Base-by-base conservation (phyloP, 2,113 vertebrate genomes). In the Scophthalmus maximus region DNA sequence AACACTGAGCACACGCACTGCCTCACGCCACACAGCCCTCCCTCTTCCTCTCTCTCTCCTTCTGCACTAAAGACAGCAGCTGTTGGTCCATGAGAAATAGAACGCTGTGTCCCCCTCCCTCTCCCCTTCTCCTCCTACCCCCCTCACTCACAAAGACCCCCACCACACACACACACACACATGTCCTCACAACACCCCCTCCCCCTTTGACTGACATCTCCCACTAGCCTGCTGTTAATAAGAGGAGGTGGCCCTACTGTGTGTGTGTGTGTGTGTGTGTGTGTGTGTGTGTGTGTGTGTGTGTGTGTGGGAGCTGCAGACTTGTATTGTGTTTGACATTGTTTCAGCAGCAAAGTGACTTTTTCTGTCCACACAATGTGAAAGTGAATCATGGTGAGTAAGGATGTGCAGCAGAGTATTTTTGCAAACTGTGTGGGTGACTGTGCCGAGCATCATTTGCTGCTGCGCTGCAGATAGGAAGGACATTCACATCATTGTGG, bases 21-120 rank as follows among this genome's bases (percentile, higher is more conserved):
- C 90, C 89, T 92, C 87, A 83, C 73, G 83, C 91, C 88, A 88
- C 80, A 65, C 89, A 88, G 81, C 90, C 89, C 90, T 87, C 88
- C 80, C 89, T 86, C 90, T 57, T 76, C 82, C 74, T 78, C 78
- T 77, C 76, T 86, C 76, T 64, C 69, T 71, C 80, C 86, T 82
- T 84, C 89, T 85, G 83, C 85, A 87, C 90, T 92, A 80, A 91
- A 92, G 85, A 90, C 90, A 87, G 89, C 89, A 88, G 90, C 92
- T 93, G 92, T 86, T 91, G 87, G 76, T 85, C 91, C 85, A 86
- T 91, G 88, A 91, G 91, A 93, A 93, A 92, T 89, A 90, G 90
- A 93, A 92, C 90, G 68, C 88, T 74, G 56, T 90, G 88, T 89
- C 88, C 87, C 91, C 87, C 76, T 66, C 79, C 78, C 73, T 66